A percentile compares a stretch with the other conserved stretches of the same genome.
These are phyloP conservation scores for Oscheius sp. DNA, from an alignment of 2,888 invertebrate species.

Conservation along the genomic window DNA sequence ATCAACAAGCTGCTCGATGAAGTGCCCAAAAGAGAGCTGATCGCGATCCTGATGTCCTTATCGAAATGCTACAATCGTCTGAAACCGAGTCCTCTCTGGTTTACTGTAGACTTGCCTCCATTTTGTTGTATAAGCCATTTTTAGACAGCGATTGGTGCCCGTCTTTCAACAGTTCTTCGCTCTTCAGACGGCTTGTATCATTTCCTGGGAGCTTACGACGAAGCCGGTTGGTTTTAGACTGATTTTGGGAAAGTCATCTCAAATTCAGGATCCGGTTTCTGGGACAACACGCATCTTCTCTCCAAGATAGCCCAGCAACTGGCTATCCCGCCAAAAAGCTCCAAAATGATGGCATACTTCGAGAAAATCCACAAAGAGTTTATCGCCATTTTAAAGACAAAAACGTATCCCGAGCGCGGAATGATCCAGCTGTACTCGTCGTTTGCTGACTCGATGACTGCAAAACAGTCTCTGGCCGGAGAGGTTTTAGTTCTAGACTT, in stretches of 20 bases:
- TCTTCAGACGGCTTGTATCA: slow-evolving; percentile 17
- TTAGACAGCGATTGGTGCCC: slow-evolving; percentile 22
- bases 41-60: background rate
- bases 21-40: background rate
- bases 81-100: slow-evolving; percentile 20
- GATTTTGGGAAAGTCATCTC: background rate
- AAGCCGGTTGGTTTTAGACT: slow-evolving; percentile 14
- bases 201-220: slow-evolving; percentile 3
- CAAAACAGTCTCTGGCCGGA: slow-evolving; percentile 7
- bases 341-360: slow-evolving; percentile 22
- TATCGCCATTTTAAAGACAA: background rate
- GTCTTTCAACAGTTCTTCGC: slow-evolving; percentile 12
- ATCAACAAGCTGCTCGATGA: background rate
- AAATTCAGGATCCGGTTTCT: slow-evolving; percentile 25
- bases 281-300: slow-evolving; percentile 32
- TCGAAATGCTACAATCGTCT: background rate
- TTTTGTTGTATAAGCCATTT: background rate
- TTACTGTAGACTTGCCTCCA: slow-evolving; percentile 18
- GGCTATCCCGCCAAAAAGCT: slow-evolving; percentile 6
- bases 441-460: slow-evolving; percentile 31
- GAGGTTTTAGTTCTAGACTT: slow-evolving; percentile 33
- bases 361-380: slow-evolving; percentile 25
- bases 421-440: slow-evolving; percentile 24
- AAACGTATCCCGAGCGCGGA: slow-evolving; percentile 2
- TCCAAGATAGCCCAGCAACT: slow-evolving; percentile 14